Base-by-base conservation (phyloP, 1,140 invertebrate genomes). In the Trichogramma pretiosum region DNA sequence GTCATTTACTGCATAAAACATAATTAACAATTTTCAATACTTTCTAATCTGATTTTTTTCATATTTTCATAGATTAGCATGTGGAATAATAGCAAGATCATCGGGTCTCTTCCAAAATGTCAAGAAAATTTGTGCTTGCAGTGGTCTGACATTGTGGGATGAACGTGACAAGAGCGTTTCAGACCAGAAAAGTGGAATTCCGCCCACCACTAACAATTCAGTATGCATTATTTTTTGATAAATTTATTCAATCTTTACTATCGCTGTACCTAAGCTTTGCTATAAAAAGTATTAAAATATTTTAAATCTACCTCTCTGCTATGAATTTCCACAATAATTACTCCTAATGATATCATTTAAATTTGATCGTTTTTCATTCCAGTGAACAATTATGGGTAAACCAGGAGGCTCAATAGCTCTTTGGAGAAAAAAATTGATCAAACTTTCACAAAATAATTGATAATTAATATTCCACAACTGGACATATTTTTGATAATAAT, bases 91-190 rank as follows among this genome's bases (percentile, higher is more conserved):
- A 46, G 81, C 81, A 19, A 67, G 81, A 53, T 81, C 81, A 34
- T 79, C 81, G 22, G 78, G 81, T 40, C 54, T 84, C 8, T 80
- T 81, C 63, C 65, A 83, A 67, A 84, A 84, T 59, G 63, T 67
- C 13, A 84, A 84, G 61, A 74, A 73, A 42, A 77, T 84, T 28
- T 84, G 82, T 67, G 72, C 78, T 7, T 84, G 82, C 65, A 79
- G 81, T 68, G 82, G 81, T 22, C 62, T 78, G 1, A 77, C 77
- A 17, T 54, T 84, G 17, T 84, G 82, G 82, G 79, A 83, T 56
- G 81, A 84, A 57, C 64, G 73, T 50, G 60, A 75, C 46, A 59
- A 56, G 52, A 49, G 44, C 9, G 46, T 56, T 19, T 38, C 7
- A 34, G 48, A 48, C 28, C 50, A 57, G 24, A 52, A 59, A 28